Base-by-base conservation (phyloP, 2,797 vertebrate species). In the Pogonophryne albipinna region DNA sequence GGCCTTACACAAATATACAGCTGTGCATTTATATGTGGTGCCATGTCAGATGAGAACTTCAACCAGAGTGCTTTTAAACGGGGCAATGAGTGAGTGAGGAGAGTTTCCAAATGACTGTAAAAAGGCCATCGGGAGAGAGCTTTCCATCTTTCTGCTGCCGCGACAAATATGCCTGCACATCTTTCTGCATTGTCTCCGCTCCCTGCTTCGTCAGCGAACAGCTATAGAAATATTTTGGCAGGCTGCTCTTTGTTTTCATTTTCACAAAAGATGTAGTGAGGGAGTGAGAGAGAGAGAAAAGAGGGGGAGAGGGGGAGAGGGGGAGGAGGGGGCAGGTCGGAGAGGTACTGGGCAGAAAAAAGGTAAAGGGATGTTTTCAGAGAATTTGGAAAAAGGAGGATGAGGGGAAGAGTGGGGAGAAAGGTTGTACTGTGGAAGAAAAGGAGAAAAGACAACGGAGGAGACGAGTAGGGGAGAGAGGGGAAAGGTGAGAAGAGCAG, bases 161-260 rank as follows among this genome's bases (percentile, higher is more conserved):
- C 88, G 84, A 93, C 94, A 95, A 94, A 95, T 95, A 94, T 93
- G 91, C 88, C 89, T 88, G 91, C 92, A 88, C 90, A 94, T 94
- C 91, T 90, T 91, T 92, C 90, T 87, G 88, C 94, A 95, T 95
- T 95, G 94, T 94, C 92, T 94, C 87, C 62, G 15, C 70, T 87
- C 92, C 74, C 89, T 94, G 94, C 94, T 94, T 95, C 82, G 93
- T 95, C 94, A 95, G 95, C 94, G 87, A 93, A 92, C 85, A 57
- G 92, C 95, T 94, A 94, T 94, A 94, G 94, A 95, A 95, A 95
- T 94, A 95, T 95, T 95, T 95, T 95, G 93, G 93, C 93, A 95
- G 93, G 87, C 92, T 71, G 78, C 71, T 91, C 93, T 94, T 95
- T 95, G 94, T 96, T 95, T 95, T 95, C 92, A 90, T 95, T 95